phyloP scores from a whole-genome alignment of 1,140 invertebrate species.

The Achatina immaculata region DNA sequence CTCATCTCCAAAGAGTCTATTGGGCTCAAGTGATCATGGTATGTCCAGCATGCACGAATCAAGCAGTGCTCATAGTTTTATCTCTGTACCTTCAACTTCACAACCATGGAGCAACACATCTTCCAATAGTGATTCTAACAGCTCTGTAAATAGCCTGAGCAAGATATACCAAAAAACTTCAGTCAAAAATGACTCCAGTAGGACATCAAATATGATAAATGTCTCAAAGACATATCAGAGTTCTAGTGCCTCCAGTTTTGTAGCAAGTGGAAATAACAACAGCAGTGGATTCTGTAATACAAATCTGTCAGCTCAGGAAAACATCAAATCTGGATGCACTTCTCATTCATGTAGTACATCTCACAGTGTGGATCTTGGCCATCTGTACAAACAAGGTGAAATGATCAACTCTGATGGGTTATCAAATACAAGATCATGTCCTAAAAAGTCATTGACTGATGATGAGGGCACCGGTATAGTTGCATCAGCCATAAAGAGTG shows the following conservation, averaged over 20 bases:
- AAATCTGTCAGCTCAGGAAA: neutral
- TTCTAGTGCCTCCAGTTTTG: neutral
- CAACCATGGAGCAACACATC: neutral
- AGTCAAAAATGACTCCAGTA: neutral
- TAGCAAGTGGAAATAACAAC: neutral
- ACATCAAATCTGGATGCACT: neutral
- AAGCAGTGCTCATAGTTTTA: constrained; percentile 14
- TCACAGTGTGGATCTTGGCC: constrained; percentile 61
- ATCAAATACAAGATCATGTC: neutral
- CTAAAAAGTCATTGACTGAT: constrained; percentile 20
- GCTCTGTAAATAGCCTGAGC: constrained; percentile 2
- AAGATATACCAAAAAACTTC: neutral
- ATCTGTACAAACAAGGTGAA: constrained; percentile 27
- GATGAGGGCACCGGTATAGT: constrained; percentile 42
- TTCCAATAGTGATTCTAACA: constrained; percentile 10
- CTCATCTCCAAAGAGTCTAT: constrained; percentile 3
- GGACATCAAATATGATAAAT: neutral
- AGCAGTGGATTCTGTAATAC: neutral
- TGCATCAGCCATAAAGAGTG: neutral
- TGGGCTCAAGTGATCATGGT: neutral
- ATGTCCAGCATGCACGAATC: constrained; percentile 21
- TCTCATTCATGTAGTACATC: constrained; percentile 15
- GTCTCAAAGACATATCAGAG: neutral
- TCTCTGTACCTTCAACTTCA: neutral
- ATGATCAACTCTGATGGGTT: constrained; percentile 33